Base-by-base conservation (phyloP, 2,797 vertebrate species). In the Lacerta viridis region DNA sequence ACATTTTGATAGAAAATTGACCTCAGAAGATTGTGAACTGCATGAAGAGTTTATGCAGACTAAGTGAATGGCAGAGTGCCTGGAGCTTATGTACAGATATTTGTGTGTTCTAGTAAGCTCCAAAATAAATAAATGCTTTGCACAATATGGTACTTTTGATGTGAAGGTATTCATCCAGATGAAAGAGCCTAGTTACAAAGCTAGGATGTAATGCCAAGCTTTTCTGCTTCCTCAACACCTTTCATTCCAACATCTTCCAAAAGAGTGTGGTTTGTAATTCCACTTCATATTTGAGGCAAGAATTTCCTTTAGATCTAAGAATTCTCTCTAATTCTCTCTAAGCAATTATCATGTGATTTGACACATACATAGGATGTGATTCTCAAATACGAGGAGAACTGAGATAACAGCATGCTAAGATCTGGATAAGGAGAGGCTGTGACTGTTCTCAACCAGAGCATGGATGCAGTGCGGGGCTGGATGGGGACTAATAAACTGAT, bases 211-310 rank as follows among this genome's bases (percentile, higher is more conserved):
- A n/a, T 92, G 80, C 75, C 87, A 92, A 88, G 61, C 20, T 88
- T 64, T 27, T 64, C 72, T 92, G 68, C 74, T 95, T 95, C 91
- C 94, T 93, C 89, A 93, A 6, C 0, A 33, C 33, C 81, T 93
- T 92, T 91, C 71, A 78, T 92, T 92, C 87, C 91, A 95, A 91
- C 88, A 93, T 94, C 87, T 88, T 93, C 87, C 87, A 89, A 93
- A 93, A 93, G 82, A 90, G 76, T 71, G 89, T 82, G 85, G 50
- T 81, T 1, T 91, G 89, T 84, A 87, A 89, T 55, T 55, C 89
- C 3, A 92, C 64, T 93, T 89, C 68, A 89, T 88, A 83, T 87
- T 92, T 92, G 76, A 81, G 86, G 92, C 93, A 92, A 89, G 90
- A 94, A 95, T 94, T 94, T 91, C 92, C 92, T 91, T 83, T 91